Base-by-base conservation (phyloP, 2,113 vertebrate genomes). In the Greenwoodochromis staneri region DNA sequence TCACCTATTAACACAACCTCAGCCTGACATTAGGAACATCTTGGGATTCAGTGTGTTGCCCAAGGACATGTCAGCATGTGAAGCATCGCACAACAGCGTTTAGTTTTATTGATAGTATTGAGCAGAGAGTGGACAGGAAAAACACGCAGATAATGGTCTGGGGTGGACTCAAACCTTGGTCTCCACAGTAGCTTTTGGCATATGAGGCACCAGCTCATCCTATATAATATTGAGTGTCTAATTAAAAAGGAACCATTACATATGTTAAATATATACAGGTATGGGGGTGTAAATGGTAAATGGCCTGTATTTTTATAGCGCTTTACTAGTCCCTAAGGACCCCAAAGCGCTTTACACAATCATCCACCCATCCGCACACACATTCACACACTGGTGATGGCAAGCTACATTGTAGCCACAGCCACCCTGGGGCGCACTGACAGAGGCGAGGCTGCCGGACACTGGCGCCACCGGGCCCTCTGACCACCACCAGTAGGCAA, bases 101-200 rank as follows among this genome's bases (percentile, higher is more conserved):
- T 42, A 71, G 36, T 73, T 45, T 73, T 73, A 17, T 16, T 7
- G 38, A 73, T 27, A 73, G 21, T 45, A 45, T 24, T 16, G 38
- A 27, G 69, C 69, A 1, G 21, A 73, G 69, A 45, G 13, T 73
- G 69, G 38, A 45, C n/a, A 71, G 38, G 66, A 71, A 71, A 71
- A 24, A 69, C 63, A 14, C 0, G 4, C 63, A 69, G 34, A 0
- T 42, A 21, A 69, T 40, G 36, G 63, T 40, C 36, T 69, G 36
- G 36, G n/a, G 63, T 69, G 36, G n/a, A 69, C 36, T 40, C 36
- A 24, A 24, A 71, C 36, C 7, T 14, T 40, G 4, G 63, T 21
- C 19, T 38, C 19, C 7, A 5, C 36, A 21, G 36, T 69, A 69
- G 34, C 11, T 40, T 71, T 42, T 71, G 2, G 5, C 7, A 0